Evolutionary conservation across 1,140 invertebrate genomes (phyloP), one percentile per base, ranked within the genome.

Genomic region (Psilanteris sp.): DNA sequence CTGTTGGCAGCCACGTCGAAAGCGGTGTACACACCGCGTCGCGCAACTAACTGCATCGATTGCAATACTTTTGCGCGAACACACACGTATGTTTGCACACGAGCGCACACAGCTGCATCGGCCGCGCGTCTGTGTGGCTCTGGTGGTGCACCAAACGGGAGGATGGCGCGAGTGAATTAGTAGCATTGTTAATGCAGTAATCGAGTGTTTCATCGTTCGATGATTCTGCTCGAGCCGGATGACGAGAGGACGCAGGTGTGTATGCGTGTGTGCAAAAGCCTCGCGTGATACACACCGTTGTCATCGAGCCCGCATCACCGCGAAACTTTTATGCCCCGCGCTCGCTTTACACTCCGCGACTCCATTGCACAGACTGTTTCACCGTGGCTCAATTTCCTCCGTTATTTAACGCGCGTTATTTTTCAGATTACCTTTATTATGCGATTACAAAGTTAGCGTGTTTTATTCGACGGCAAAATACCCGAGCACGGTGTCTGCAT

Each of bases 111-210:
- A 0, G 6, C 2, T 3, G 13, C 10, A 13, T 31, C 26, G 9
- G 14, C 13, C 10, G 6, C 41, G 18, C 24, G 31, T 22, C 14
- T 44, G n/a, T 20, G 18, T 44, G n/a, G 48, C 14, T 46, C 22
- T 46, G 29, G 10, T 11, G 15, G 31, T 13, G 39, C 16, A 52
- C 22, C 48, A 32, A 61, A 50, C 62, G 26, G 34, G 16, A 39
- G 57, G 39, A 70, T 36, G 52, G 50, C 27, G 50, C 32, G 29
- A 72, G 50, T 79, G 78, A 84, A 85, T 85, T 82, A 83, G 79
- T 76, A 83, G 77, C 62, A 84, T 81, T 85, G 83, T 85, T 87
- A 86, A 86, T 86, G 83, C 80, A 83, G 82, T 85, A 84, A 85
- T 85, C 83, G 83, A 83, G 82, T 83, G 83, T 83, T 84, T 85